phyloP scores from a whole-genome alignment of 30 jellyfish, hydroid and myxozoan species.

The Cassiopea andromeda region DNA sequence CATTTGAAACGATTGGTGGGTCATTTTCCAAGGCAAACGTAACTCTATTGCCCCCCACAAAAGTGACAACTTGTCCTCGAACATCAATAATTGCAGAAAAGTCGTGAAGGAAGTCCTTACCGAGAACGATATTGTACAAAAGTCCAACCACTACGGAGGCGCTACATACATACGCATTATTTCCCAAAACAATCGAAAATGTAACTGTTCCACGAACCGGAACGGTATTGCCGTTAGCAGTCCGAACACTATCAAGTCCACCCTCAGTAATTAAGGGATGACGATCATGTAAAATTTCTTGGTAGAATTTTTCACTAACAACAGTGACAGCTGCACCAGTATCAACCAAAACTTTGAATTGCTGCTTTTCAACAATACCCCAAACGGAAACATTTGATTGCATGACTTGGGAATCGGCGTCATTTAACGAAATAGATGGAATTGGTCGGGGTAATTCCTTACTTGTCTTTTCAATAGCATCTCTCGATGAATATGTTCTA shows the following conservation, averaged over 20 bases:
- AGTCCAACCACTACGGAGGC: conserved; percentile 15
- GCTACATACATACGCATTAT: neutral
- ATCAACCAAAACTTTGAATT: conserved; percentile 16
- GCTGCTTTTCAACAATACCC: neutral
- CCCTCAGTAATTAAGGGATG: too few species aligned
- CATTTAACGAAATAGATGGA: neutral
- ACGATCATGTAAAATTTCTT: too few species aligned
- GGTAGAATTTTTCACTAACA: neutral
- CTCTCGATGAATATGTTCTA: neutral
- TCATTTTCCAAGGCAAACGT: neutral
- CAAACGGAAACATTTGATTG: conserved; percentile 5
- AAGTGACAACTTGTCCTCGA: too few species aligned
- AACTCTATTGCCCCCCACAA: too few species aligned
- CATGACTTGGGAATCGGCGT: neutral
- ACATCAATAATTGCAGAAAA: neutral
- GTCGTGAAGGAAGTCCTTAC: conserved; percentile 9
- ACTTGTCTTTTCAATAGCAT: neutral
- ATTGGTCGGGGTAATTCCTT: too few species aligned
- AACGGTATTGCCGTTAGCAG: conserved; percentile 3
- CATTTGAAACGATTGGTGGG: neutral
- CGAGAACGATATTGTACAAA: conserved; percentile 10
- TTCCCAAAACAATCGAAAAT: neutral
- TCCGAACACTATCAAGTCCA: neutral
- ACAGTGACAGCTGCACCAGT: conserved; percentile 32
- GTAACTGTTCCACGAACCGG: conserved; percentile 22